Conservation (phyloP, 1,140 invertebrate genomes). For the Delia radicum region DNA sequence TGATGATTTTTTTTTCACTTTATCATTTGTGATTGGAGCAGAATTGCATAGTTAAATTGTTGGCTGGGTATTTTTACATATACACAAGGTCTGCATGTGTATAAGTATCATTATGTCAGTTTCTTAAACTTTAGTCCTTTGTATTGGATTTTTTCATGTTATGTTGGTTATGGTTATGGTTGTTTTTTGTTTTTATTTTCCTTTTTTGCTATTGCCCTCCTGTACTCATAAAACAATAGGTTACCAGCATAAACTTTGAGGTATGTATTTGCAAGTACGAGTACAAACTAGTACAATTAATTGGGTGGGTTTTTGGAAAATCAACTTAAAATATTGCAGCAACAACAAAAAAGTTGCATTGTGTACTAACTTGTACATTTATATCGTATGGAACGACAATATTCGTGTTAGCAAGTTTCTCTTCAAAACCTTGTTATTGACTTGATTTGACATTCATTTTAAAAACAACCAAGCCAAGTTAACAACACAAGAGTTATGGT, state of each 20-base stretch:
- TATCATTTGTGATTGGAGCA: too few species aligned
- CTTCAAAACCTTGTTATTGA: constrained; percentile 23
- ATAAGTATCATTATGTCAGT: not conserved
- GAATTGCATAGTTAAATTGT: too few species aligned
- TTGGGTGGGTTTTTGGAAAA: not conserved
- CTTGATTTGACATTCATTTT: constrained; percentile 23
- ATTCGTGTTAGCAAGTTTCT: constrained; percentile 12
- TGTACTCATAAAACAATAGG: not conserved
- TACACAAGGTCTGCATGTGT: not conserved
- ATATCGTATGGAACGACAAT: not conserved
- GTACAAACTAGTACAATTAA: not conserved
- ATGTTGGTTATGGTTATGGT: too few species aligned
- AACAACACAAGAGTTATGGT: not conserved
- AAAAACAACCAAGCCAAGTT: not conserved
- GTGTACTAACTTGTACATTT: not conserved
- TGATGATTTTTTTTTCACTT: too few species aligned
- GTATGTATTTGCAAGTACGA: not conserved
- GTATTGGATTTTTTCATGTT: not conserved
- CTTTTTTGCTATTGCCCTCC: not conserved
- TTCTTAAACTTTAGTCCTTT: constrained; percentile 4
- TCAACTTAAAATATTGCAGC: not conserved
- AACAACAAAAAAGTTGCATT: not conserved
- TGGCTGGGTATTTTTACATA: not conserved
- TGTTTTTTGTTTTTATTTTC: not conserved
- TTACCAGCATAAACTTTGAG: not conserved